Conservation (phyloP, 2,888 invertebrate genomes). For the Microctonus hyperodae region DNA sequence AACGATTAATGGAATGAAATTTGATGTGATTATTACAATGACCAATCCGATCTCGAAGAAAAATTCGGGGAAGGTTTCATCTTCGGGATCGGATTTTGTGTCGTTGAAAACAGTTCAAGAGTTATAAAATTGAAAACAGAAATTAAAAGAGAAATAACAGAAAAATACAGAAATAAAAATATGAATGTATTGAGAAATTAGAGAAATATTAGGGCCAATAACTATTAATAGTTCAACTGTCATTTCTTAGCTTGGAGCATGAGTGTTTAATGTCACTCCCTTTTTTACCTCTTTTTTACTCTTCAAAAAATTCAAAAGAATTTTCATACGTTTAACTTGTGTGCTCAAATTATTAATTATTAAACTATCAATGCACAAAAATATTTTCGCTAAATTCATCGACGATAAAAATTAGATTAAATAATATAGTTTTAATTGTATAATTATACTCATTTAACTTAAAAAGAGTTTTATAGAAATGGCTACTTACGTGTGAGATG, state of each 20-base stretch:
- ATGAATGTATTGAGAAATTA: neutral
- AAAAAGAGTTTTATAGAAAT: neutral
- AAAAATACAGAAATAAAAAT: neutral
- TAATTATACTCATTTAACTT: neutral
- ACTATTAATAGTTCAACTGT: conserved; percentile 6
- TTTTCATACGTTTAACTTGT: conserved; percentile 17
- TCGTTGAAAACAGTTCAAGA: neutral
- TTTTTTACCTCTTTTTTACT: conserved; percentile 37
- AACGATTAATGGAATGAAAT: conserved; percentile 1
- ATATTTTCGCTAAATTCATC: conserved; percentile 4
- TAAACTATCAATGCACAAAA: conserved; percentile 6
- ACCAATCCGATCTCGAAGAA: conserved; percentile 49
- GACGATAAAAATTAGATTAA: neutral
- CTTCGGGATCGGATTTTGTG: conserved; percentile 45
- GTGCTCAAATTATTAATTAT: conserved; percentile 15
- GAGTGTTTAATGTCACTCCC: conserved; percentile 30
- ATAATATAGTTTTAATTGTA: neutral
- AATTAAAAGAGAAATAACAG: neutral
- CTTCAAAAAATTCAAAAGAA: conserved; percentile 10
- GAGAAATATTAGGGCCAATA: neutral
- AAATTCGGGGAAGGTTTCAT: conserved; percentile 61
- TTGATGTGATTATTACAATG: conserved; percentile 3
- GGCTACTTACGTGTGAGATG: neutral
- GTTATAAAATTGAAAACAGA: conserved; percentile 18
- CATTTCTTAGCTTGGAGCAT: conserved; percentile 30